Evolutionary conservation across 2,113 vertebrate species (phyloP), one percentile per base, ranked within the genome.

Genomic region (Trogon melanurus): DNA sequence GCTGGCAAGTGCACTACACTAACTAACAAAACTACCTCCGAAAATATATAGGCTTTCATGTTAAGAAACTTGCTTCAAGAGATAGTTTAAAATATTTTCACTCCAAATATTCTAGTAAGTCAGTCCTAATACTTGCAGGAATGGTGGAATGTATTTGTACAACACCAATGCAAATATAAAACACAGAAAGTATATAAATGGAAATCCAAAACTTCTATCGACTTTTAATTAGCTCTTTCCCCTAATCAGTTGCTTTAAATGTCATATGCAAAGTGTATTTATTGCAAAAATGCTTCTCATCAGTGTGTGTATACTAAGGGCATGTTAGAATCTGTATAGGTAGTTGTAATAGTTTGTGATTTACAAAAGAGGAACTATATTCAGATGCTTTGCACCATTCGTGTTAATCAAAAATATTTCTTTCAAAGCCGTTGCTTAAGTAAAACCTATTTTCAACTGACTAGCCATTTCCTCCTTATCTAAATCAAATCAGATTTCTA

Each of bases 181-280:
- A 90, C 15, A 48, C 18, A 88, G 60, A 87, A 95, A 91, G 60
- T 47, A 29, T 62, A 53, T 60, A 96, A 90, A 97, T 95, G 95
- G 88, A 97, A 98, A 97, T 94, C 67, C 79, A 95, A 78, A 85
- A 91, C 82, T 95, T 96, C 88, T 93, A 95, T 93, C 96, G 91
- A 97, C 90, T 97, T 97, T 96, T 96, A 95, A 96, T 98, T 96
- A 89, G 85, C 81, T 62, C 85, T 98, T 97, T 94, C 65, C 93
- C 88, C 96, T 97, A 97, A 98, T 97, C 97, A 98, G 94, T 95
- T 73, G 32, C 69, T 91, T 96, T 96, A 97, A 98, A 97, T 98
- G 97, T 97, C 97, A 97, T 95, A 96, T 96, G 95, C 94, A 97
- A 98, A 97, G 84, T 75, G n/a, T 88, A 97, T 97, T 96, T 97